Base-by-base conservation (phyloP, 2,888 invertebrate genomes). In the Gibbula magus region DNA sequence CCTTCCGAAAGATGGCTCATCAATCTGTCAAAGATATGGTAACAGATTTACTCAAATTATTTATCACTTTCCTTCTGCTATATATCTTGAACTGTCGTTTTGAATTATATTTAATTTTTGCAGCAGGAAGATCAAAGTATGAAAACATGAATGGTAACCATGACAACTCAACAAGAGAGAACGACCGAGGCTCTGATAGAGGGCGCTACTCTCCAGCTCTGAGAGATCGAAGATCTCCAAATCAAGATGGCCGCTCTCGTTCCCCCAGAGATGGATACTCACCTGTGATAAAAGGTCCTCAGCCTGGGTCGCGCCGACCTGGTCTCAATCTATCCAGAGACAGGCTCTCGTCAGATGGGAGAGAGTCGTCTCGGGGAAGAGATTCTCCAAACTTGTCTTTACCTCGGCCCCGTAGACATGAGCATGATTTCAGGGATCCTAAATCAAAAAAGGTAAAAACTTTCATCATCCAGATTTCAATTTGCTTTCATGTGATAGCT, bases 361-460 rank as follows among this genome's bases (percentile, higher is more conserved):
- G 85, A 61, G 78, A 78, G 53, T 51, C 81, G 0, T 75, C 75
- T 10, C 83, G 86, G 32, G 84, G 84, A 51, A 78, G 80, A 51
- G 86, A 88, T 18, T 79, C 83, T 22, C 84, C 83, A 53, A 86
- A 83, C 29, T 79, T 85, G n/a, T 82, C 79, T 45, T 66, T 83
- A 29, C 81, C 81, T 8, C 84, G 90, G 22, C 89, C 90, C 20
- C 84, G 86, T 10, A 81, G 88, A 51, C 89, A 89, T 78, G 86
- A 86, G 53, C 88, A 85, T 75, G 82, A 81, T 18, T 78, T 85
- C 76, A 86, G 83, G 39, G 88, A 90, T 56, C 87, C 87, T 10
- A 85, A 87, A 73, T 79, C 87, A 25, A 87, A 85, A 81, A 88
- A 89, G 87, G 90, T 90, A 75, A 53, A n/a, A 61, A 32, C 45